Base-by-base conservation (phyloP, 2,797 vertebrate species). In the Pagetopsis macropterus region DNA sequence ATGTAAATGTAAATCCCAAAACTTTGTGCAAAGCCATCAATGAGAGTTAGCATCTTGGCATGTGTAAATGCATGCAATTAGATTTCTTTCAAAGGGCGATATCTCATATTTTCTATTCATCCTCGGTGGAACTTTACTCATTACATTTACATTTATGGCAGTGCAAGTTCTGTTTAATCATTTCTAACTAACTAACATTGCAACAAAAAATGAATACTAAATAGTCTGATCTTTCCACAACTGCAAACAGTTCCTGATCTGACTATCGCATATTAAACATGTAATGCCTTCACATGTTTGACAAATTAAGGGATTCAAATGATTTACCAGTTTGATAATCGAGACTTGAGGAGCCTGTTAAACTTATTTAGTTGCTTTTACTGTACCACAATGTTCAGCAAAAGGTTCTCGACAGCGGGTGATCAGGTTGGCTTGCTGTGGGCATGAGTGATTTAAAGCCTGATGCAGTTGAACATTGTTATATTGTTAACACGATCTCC, bases 401-500 rank as follows among this genome's bases (percentile, higher is more conserved):
- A 50, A 45, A 2, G 15, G 3, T 15, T 15, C n/a, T 23, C 3
- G n/a, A 33, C 59, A 75, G 73, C 65, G 57, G 73, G 59, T 45
- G 73, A 52, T 76, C 7, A 0, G 10, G 11, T 27, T 3, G 61
- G 6, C 67, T 56, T 3, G 57, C 44, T 45, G 17, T 62, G 4
- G 12, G 59, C 9, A 1, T 37, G 27, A 0, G 0, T 17, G 58
- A 51, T 43, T 43, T 4, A 3, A n/a, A 41, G 66, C 14, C 40
- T 59, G 45, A 43, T 48, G 49, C 41, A 12, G 16, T 19, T 0
- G 6, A 31, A 52, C n/a, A 19, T 31, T 9, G 7, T 1, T n/a
- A 41, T 63, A 57, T 63, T 67, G 68, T 51, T 58, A 72, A 45
- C 27, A 46, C 21, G 45, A 17, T 11, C 2, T 10, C 69, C 69